Evolutionary conservation across 37 sponge, comb jelly and placozoan species (phyloP).

Genomic region (Mnemiopsis leidyi): DNA sequence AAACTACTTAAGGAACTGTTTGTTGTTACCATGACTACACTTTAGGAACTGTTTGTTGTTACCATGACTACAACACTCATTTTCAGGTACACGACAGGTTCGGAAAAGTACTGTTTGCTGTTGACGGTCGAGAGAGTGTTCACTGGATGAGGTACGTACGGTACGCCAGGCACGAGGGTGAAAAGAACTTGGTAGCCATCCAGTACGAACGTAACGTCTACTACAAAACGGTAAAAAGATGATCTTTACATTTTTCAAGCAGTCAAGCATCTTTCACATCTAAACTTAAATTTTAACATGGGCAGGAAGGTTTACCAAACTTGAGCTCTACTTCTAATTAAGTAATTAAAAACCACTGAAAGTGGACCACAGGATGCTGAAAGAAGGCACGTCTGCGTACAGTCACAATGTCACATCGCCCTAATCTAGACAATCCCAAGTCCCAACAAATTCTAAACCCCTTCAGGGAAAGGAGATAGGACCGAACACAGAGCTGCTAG

Average conservation of each 20-base stretch:
- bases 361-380: too few species aligned
- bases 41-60: too few species aligned
- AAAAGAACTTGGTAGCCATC: conserved; percentile 76
- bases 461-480: conserved; percentile 13
- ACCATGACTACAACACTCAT: neutral
- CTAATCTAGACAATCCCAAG: too few species aligned
- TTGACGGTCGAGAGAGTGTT: neutral
- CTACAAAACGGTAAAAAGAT: conserved; percentile 72
- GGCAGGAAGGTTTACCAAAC: too few species aligned
- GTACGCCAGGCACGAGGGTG: conserved; percentile 72
- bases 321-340: too few species aligned
- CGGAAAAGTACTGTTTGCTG: conserved; percentile 22
- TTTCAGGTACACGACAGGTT: conserved; percentile 61
- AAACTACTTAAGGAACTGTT: neutral
- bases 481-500: neutral
- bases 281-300: too few species aligned
- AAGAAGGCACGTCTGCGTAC: too few species aligned
- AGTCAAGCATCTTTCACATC: too few species aligned
- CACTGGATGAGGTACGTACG: conserved; percentile 84
- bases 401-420: too few species aligned
- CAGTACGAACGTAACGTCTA: conserved; percentile 73
- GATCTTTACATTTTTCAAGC: too few species aligned
- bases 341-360: too few species aligned
- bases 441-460: too few species aligned
- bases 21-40: neutral